These are phyloP conservation scores for Lagria hirta DNA, from an alignment of 2,888 invertebrate genomes.

Conservation along the genomic window DNA sequence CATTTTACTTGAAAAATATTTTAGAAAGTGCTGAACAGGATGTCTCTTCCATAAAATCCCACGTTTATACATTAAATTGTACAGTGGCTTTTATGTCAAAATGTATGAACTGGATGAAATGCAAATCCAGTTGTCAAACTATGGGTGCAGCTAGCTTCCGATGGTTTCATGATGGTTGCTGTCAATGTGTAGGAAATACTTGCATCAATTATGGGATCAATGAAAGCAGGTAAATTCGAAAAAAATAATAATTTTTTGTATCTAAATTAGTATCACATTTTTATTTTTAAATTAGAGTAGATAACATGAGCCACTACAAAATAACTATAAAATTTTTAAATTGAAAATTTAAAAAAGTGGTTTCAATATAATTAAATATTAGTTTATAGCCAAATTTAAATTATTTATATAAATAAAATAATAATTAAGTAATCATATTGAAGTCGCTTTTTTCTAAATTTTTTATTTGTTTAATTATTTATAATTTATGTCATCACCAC, in stretches of 20 bases:
- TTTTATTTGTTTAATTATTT: no score
- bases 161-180: slow-evolving; percentile 95
- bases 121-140: slow-evolving; percentile 76
- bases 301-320: no score
- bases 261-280: no score
- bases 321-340: no score
- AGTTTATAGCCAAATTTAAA: no score
- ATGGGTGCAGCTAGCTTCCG: slow-evolving; percentile 84
- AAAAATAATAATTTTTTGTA: neutral
- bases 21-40: slow-evolving; percentile 70
- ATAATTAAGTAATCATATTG: no score
- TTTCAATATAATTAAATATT: no score
- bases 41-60: slow-evolving; percentile 60
- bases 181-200: slow-evolving; percentile 86
- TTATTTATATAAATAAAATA: no score
- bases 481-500: no score
- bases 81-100: slow-evolving; percentile 89
- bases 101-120: slow-evolving; percentile 87
- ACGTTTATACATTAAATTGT: slow-evolving; percentile 77
- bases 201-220: slow-evolving; percentile 90
- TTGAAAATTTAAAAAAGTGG: no score
- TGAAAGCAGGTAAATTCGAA: slow-evolving; percentile 73
- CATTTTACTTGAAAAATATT: slow-evolving; percentile 23
- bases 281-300: no score
- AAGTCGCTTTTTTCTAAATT: no score